Conservation (phyloP, 1,140 invertebrate genomes). For the Danaus melanippus region DNA sequence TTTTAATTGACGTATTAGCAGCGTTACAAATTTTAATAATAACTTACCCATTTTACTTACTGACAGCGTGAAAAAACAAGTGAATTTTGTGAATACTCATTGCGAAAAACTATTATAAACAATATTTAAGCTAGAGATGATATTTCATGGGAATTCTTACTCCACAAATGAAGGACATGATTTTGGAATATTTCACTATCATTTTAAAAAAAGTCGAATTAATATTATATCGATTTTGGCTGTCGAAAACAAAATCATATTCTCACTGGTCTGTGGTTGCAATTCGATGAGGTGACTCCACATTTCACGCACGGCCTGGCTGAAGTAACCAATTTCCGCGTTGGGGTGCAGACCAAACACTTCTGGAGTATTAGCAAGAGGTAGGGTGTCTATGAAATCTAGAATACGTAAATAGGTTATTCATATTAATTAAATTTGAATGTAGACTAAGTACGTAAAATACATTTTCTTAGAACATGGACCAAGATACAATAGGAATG, state of each 20-base stretch:
- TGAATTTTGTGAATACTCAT: no score
- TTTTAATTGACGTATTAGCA: no score
- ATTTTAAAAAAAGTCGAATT: no score
- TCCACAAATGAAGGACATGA: no score
- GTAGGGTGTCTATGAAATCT: conserved; percentile 80
- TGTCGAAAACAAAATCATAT: neutral
- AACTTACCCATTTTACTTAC: conserved; percentile 24
- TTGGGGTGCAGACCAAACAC: conserved; percentile 94
- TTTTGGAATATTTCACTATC: no score
- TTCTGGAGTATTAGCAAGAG: conserved; percentile 84
- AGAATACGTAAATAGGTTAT: conserved; percentile 16
- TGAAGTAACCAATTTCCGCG: conserved; percentile 94
- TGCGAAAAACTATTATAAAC: no score
- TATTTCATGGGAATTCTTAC: no score
- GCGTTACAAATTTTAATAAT: neutral
- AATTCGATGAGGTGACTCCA: conserved; percentile 88
- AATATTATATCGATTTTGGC: no score
- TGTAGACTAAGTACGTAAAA: no score
- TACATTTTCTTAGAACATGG: neutral
- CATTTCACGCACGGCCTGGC: conserved; percentile 85
- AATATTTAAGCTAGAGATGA: no score
- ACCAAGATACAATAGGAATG: neutral
- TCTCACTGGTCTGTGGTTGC: conserved; percentile 85
- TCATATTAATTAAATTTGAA: neutral
- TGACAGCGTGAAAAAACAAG: conserved; percentile 26